Conservation (phyloP, 2,113 vertebrate genomes). For the Sprattus sprattus region DNA sequence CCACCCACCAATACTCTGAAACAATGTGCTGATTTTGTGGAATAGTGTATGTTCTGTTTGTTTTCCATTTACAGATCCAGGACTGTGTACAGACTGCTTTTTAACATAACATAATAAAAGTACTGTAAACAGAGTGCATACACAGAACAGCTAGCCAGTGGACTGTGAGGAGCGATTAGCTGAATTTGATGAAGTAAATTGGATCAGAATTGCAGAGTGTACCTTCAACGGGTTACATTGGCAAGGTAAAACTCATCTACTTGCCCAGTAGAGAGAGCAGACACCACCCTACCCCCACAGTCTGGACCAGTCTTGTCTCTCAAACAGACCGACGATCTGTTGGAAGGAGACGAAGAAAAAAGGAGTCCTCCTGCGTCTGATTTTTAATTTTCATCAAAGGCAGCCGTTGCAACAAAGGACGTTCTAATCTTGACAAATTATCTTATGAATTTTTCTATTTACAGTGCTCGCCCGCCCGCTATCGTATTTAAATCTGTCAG, state of each 20-base stretch:
- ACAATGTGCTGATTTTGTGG: neutral
- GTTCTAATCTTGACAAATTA: conserved; percentile 17
- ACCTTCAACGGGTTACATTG: neutral
- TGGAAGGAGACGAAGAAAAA: neutral
- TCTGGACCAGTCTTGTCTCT: neutral
- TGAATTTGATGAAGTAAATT: neutral
- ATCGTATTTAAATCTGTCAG: conserved; percentile 11
- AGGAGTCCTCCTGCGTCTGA: neutral
- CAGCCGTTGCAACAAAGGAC: conserved; percentile 3
- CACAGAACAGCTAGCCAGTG: neutral
- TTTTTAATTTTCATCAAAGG: conserved; percentile 13
- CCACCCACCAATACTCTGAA: neutral
- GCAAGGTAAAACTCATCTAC: neutral
- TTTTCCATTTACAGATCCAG: neutral
- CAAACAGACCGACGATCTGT: neutral
- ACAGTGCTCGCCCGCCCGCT: neutral
- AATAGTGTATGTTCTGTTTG: neutral
- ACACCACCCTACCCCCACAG: neutral
- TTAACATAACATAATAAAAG: no score
- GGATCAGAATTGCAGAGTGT: neutral
- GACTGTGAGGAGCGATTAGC: neutral
- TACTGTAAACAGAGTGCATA: neutral
- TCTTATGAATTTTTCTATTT: conserved; percentile 16
- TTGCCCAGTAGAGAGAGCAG: neutral
- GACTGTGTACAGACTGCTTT: neutral